A percentile compares a stretch with the other conserved stretches of the same genome.
Evolutionary conservation across 1,140 invertebrate species (phyloP).

Genomic region (Drosophila bipectinata): DNA sequence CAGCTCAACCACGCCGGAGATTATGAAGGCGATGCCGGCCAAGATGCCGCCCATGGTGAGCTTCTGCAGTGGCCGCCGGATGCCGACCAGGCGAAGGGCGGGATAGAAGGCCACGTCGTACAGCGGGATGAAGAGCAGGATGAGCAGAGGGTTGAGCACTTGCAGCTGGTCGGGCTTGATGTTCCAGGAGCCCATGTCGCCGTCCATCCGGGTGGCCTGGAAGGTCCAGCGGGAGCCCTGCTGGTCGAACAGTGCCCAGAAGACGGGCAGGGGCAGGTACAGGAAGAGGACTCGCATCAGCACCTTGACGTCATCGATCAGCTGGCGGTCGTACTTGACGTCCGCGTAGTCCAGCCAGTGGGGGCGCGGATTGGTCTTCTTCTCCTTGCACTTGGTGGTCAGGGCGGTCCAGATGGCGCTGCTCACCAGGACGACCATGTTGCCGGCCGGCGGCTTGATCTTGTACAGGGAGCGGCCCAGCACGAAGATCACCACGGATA

Average conservation of each 20-base stretch:
- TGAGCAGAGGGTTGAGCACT: conserved; percentile 91
- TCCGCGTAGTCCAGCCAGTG: conserved; percentile 95
- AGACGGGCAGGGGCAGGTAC: conserved; percentile 91
- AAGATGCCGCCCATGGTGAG: conserved; percentile 91
- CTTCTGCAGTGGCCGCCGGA: conserved; percentile 85
- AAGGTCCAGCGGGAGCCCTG: conserved; percentile 97
- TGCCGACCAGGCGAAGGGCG: conserved; percentile 85
- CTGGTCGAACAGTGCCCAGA: conserved; percentile 93
- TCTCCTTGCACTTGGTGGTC: conserved; percentile 86
- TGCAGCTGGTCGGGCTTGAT: conserved; percentile 93
- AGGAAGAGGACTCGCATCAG: conserved; percentile 89
- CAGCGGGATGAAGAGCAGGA: conserved; percentile 91
- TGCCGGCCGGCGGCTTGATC: conserved; percentile 92
- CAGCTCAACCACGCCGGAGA: conserved; percentile 93
- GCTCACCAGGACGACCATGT: conserved; percentile 92
- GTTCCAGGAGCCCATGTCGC: conserved; percentile 88
- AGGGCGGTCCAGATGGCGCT: conserved; percentile 91
- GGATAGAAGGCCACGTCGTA: conserved; percentile 91
- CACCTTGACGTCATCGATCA: conserved; percentile 89
- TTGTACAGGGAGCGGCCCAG: conserved; percentile 91
- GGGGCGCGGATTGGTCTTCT: conserved; percentile 85
- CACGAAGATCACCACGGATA: conserved; percentile 93
- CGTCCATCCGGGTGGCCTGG: conserved; percentile 96
- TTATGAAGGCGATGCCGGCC: conserved; percentile 92
- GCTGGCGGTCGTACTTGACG: conserved; percentile 87